A percentile compares a stretch with the other conserved stretches of the same genome.
phyloP scores from a whole-genome alignment of 2,888 invertebrate species.

The Drosophila robusta region DNA sequence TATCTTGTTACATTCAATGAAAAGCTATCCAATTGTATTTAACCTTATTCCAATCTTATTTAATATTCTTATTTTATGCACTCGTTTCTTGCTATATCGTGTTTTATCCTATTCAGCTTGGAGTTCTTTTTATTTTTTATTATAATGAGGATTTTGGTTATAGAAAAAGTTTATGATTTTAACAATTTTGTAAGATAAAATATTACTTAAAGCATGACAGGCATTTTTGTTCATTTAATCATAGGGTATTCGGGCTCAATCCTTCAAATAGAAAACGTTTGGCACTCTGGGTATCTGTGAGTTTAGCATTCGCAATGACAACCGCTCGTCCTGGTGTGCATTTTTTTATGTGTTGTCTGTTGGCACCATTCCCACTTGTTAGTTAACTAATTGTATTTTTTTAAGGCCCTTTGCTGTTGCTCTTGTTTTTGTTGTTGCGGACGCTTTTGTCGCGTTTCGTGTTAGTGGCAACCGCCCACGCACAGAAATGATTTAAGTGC shows the following conservation, averaged over 20 bases:
- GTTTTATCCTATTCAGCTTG: too few species aligned
- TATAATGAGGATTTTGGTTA: too few species aligned
- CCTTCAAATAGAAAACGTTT: neutral
- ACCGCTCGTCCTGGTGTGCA: neutral
- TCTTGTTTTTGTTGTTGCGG: slow-evolving; percentile 24
- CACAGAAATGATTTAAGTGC: slow-evolving; percentile 79
- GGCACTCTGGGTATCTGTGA: slow-evolving; percentile 8
- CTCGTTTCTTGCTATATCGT: too few species aligned
- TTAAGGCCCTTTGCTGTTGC: slow-evolving; percentile 27
- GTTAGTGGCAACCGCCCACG: slow-evolving; percentile 58
- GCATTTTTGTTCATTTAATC: neutral
- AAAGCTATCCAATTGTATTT: too few species aligned
- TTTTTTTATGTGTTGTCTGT: slow-evolving; percentile 45
- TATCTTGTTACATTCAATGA: too few species aligned
- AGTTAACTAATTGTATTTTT: slow-evolving; percentile 76
- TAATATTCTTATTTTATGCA: too few species aligned
- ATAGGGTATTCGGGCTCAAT: neutral
- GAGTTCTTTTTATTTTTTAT: too few species aligned
- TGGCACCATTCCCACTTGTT: slow-evolving; percentile 59
- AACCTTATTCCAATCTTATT: too few species aligned
- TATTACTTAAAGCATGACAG: too few species aligned
- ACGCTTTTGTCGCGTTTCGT: slow-evolving; percentile 54
- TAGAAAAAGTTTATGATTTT: too few species aligned
- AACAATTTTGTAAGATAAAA: too few species aligned
- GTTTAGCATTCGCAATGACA: slow-evolving; percentile 5